phyloP scores from a whole-genome alignment of 2,797 vertebrate species.

The Phyllotis vaccarum region DNA sequence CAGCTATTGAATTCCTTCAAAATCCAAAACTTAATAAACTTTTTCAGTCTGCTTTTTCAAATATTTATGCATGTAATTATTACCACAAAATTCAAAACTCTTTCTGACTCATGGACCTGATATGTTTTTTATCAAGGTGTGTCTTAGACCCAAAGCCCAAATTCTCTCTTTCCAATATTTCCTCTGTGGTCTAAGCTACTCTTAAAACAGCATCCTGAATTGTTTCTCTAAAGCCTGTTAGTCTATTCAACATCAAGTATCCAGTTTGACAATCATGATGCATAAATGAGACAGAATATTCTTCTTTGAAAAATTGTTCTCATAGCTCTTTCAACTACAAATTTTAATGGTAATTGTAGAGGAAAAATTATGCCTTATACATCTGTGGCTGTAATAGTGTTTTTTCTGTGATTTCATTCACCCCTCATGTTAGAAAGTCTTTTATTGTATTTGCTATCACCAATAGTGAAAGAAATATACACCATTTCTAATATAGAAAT shows the following conservation, averaged over 20 bases:
- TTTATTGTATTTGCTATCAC: not conserved
- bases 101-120: not conserved
- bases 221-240: not conserved
- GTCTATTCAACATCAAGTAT: not conserved
- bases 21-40: not conserved
- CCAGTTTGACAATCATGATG: not conserved
- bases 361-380: not conserved
- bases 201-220: not conserved
- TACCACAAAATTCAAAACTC: conserved; percentile 18
- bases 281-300: not conserved
- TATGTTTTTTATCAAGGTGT: not conserved
- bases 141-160: not conserved
- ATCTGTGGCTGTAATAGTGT: not conserved
- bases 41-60: not conserved
- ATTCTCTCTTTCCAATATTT: not conserved
- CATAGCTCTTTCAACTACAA: not conserved
- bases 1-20: not conserved
- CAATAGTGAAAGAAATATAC: too few relatives aligned
- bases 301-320: not conserved
- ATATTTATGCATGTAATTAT: not conserved
- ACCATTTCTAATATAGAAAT: not conserved
- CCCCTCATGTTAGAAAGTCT: not conserved
- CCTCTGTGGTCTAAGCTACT: not conserved
- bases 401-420: not conserved
- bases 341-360: not conserved